These are phyloP conservation scores for Patagioenas fasciata DNA, from an alignment of 2,113 vertebrate genomes.

Conservation along the genomic window DNA sequence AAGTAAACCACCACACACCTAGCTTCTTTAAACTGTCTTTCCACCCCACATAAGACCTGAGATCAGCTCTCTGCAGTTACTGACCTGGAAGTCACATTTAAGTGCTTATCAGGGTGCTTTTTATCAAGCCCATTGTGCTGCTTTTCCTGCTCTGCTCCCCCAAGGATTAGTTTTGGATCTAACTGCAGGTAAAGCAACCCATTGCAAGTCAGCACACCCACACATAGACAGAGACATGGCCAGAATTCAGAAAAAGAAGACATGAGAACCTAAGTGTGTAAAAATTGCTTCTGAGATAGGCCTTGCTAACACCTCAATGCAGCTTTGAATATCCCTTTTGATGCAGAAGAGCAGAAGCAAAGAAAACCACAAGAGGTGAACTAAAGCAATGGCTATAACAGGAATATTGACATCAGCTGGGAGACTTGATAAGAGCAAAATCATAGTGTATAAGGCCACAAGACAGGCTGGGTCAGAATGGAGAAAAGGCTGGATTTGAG, in stretches of 20 bases:
- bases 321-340: neutral
- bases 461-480: neutral
- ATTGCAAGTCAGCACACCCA: neutral
- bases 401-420: neutral
- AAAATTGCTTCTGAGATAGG: neutral
- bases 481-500: neutral
- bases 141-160: constrained; percentile 11
- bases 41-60: neutral
- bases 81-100: neutral
- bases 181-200: neutral
- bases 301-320: neutral
- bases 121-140: neutral
- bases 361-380: neutral
- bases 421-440: neutral
- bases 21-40: neutral
- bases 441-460: neutral
- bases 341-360: neutral
- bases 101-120: neutral
- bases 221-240: neutral
- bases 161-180: neutral
- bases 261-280: neutral
- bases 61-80: neutral
- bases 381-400: neutral
- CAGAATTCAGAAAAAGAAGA: neutral
- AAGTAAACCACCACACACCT: neutral